Conservation (phyloP, 2,113 vertebrate species). For the Dissostichus mawsoni region DNA sequence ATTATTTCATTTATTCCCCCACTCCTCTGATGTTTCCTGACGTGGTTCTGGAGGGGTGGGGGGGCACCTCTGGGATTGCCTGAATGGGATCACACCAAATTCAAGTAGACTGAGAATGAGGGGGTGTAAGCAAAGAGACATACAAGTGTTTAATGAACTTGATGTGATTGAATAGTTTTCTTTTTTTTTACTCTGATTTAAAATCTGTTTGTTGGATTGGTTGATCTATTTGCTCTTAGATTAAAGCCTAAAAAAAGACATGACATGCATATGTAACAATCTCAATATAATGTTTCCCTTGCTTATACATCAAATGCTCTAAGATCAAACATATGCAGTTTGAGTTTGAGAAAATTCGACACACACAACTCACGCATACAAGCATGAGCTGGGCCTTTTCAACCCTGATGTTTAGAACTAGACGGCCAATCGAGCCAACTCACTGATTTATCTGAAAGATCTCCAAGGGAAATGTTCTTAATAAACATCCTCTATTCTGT, state of each 20-base stretch:
- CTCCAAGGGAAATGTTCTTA: neutral
- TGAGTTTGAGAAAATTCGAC: neutral
- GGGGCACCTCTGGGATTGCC: slow-evolving; percentile 51
- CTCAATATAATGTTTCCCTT: neutral
- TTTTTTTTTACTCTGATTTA: neutral
- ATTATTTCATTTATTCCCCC: slow-evolving; percentile 58
- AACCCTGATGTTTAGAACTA: slow-evolving; percentile 4
- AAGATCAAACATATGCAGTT: neutral
- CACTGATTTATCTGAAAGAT: neutral
- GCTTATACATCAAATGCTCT: neutral
- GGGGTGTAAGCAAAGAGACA: slow-evolving; percentile 24
- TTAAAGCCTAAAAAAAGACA: neutral
- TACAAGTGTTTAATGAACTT: slow-evolving; percentile 45
- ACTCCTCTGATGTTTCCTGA: slow-evolving; percentile 68
- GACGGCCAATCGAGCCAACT: neutral
- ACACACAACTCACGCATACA: neutral
- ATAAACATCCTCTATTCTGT: slow-evolving; percentile 9
- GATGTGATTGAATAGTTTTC: slow-evolving; percentile 18
- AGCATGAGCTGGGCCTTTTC: slow-evolving; percentile 1
- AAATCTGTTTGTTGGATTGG: slow-evolving; percentile 38
- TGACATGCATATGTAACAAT: neutral
- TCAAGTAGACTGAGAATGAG: slow-evolving; percentile 37
- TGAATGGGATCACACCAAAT: slow-evolving; percentile 48
- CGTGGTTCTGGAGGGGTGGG: slow-evolving; percentile 44
- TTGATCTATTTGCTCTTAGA: slow-evolving; percentile 21